Evolutionary conservation across 2,797 vertebrate species (phyloP).

Genomic region (Danio aesculapii): DNA sequence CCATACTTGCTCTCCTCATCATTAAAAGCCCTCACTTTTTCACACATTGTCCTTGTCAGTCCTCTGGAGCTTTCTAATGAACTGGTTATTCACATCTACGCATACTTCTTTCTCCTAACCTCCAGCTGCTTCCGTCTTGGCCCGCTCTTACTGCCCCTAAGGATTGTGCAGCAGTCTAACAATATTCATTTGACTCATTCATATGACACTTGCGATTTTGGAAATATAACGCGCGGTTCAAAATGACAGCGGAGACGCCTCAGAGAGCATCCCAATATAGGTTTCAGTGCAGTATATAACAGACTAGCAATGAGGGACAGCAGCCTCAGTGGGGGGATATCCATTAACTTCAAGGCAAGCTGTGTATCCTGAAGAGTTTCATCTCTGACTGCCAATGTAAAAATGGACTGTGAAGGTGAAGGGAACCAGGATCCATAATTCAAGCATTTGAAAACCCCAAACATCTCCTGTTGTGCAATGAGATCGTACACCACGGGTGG

Average conservation of each 20-base stretch:
- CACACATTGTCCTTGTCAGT: conserved; percentile 16
- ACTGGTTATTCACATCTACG: neutral
- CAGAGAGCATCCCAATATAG: neutral
- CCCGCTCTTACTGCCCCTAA: neutral
- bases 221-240: neutral
- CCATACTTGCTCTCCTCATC: neutral
- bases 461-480: conserved; percentile 14
- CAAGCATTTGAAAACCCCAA: conserved; percentile 10
- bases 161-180: neutral
- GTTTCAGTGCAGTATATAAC: neutral
- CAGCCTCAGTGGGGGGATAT: neutral
- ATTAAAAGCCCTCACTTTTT: conserved; percentile 32
- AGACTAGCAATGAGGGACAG: conserved; percentile 7
- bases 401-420: neutral
- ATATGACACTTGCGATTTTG: neutral
- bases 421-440: conserved; percentile 19
- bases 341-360: conserved; percentile 27
- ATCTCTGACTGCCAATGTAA: conserved; percentile 24
- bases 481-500: neutral
- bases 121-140: neutral
- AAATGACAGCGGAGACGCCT: conserved; percentile 12
- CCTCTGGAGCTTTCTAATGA: conserved; percentile 1
- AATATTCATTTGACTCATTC: conserved; percentile 9
- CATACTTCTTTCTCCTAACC: neutral
- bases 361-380: conserved; percentile 23